These are phyloP conservation scores for Procapra przewalskii DNA, from an alignment of 2,113 vertebrate species.

Conservation along the genomic window DNA sequence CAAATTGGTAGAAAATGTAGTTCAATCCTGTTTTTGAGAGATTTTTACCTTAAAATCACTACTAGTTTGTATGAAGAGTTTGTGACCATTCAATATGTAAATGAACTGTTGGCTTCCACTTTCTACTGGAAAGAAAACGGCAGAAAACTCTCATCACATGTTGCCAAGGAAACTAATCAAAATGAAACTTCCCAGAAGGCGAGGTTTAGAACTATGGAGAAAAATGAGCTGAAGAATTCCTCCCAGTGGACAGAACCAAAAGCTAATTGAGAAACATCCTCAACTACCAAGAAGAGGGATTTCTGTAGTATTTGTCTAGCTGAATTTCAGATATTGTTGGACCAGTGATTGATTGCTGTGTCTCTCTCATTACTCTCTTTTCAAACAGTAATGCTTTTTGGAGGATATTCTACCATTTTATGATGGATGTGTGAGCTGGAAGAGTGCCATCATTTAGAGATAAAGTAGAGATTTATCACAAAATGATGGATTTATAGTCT, in stretches of 20 bases:
- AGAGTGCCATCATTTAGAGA: neutral
- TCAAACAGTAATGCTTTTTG: neutral
- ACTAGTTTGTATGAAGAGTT: neutral
- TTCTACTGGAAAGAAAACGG: neutral
- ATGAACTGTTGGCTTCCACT: neutral
- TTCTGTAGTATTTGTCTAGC: neutral
- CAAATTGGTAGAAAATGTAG: neutral
- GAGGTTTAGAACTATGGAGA: neutral
- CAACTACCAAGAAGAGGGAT: neutral
- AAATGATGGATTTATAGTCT: neutral
- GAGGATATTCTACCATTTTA: neutral
- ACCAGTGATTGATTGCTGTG: neutral
- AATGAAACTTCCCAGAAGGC: neutral
- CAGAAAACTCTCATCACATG: neutral
- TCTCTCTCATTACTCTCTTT: neutral
- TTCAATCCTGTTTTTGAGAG: neutral
- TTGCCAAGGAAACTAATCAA: neutral
- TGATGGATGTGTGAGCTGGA: neutral
- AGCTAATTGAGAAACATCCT: neutral
- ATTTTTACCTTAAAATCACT: neutral
- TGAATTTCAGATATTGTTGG: neutral
- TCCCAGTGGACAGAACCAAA: neutral
- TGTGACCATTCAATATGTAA: neutral
- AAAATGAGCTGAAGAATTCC: neutral
- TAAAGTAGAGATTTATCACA: neutral